A percentile compares a stretch with the other conserved stretches of the same genome.
These are phyloP conservation scores for Zoroaster sp. DNA, from an alignment of 53 echinoderm and acorn worm genomes.

Conservation along the genomic window DNA sequence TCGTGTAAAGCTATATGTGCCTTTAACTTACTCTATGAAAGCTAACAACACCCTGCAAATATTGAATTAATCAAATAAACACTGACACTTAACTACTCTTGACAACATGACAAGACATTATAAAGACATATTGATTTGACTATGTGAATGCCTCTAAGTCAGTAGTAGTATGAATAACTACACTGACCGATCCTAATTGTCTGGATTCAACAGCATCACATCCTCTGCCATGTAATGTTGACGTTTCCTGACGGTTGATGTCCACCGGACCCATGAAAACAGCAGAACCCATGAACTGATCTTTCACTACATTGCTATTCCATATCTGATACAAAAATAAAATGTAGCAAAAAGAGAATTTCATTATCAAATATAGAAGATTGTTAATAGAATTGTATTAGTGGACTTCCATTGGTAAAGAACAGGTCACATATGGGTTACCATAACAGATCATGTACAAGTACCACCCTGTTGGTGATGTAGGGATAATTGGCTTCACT, in stretches of 20 bases:
- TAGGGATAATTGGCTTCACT: too few species aligned
- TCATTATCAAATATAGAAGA: too few species aligned
- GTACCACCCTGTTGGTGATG: too few species aligned
- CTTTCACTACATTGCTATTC: constrained; percentile 93
- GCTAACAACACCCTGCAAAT: neutral
- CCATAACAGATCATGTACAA: too few species aligned
- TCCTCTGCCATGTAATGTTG: constrained; percentile 75
- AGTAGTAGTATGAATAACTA: constrained; percentile 78
- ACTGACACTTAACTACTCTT: too few species aligned
- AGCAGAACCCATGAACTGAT: constrained; percentile 94
- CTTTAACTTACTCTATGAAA: neutral
- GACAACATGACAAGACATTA: too few species aligned
- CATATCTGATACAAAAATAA: constrained; percentile 68
- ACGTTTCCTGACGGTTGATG: constrained; percentile 63
- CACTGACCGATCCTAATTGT: constrained; percentile 68
- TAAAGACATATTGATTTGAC: neutral
- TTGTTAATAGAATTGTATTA: too few species aligned
- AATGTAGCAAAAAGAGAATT: too few species aligned
- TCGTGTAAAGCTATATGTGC: too few species aligned
- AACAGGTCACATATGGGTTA: too few species aligned
- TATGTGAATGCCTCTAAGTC: constrained; percentile 64
- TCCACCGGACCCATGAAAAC: constrained; percentile 75
- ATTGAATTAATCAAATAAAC: too few species aligned
- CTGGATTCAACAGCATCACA: constrained; percentile 77
- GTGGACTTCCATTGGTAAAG: too few species aligned